Evolutionary conservation across 2,888 invertebrate species (phyloP).

Genomic region (Agapostemon virescens): DNA sequence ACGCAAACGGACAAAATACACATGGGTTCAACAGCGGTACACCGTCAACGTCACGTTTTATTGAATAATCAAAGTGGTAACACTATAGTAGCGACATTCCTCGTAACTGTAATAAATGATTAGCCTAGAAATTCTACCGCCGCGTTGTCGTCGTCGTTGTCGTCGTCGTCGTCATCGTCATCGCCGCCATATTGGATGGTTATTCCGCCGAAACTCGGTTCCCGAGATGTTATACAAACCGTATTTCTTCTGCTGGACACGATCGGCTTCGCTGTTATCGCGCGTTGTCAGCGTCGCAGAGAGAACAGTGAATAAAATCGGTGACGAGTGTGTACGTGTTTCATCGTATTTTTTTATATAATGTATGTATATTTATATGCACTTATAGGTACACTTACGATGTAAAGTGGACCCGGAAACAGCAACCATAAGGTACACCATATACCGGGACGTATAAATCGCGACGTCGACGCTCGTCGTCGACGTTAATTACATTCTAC

Average conservation of each 20-base stretch:
- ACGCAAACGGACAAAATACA: not conserved
- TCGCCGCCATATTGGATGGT: conserved; percentile 9
- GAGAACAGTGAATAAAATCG: conserved; percentile 61
- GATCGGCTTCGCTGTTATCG: conserved; percentile 33
- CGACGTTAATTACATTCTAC: conserved; percentile 34
- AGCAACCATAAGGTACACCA: not conserved
- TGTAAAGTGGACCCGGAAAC: conserved; percentile 42
- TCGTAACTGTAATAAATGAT: conserved; percentile 68
- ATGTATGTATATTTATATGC: conserved; percentile 48
- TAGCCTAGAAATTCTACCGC: conserved; percentile 61
- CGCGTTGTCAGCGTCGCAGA: conserved; percentile 33
- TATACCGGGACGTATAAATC: conserved; percentile 34
- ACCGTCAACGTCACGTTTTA: conserved; percentile 72
- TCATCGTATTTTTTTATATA: conserved; percentile 33
- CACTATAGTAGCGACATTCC: conserved; percentile 72
- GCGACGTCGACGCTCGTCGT: conserved; percentile 39
- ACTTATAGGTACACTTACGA: conserved; percentile 64
- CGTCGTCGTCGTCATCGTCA: conserved; percentile 41
- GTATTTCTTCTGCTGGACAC: conserved; percentile 28
- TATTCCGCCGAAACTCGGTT: conserved; percentile 53
- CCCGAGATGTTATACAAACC: conserved; percentile 64
- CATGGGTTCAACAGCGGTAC: conserved; percentile 40
- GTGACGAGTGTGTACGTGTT: conserved; percentile 44
- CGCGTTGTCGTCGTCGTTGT: conserved; percentile 45
- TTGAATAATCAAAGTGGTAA: conserved; percentile 77